phyloP scores from a whole-genome alignment of 2,797 vertebrate species.

The Gambusia yucatana region DNA sequence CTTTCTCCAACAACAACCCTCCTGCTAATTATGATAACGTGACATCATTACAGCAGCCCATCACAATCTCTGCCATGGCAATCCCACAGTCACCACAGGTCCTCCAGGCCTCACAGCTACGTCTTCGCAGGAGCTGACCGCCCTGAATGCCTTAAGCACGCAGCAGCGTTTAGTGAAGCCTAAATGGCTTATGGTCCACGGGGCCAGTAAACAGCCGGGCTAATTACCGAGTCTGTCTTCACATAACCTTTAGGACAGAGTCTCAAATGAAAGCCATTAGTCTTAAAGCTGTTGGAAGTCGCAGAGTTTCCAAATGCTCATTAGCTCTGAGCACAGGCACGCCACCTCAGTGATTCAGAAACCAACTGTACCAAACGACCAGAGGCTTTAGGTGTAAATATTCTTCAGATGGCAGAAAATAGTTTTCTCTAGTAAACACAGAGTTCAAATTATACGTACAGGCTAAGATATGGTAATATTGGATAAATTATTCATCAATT shows the following conservation, averaged over 20 bases:
- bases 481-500: not conserved
- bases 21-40: slow-evolving; percentile 75
- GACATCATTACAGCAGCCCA: slow-evolving; percentile 75
- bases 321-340: not conserved
- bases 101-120: slow-evolving; percentile 39
- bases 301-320: slow-evolving; percentile 3
- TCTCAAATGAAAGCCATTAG: slow-evolving; percentile 40
- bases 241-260: slow-evolving; percentile 35
- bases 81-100: slow-evolving; percentile 70
- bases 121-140: slow-evolving; percentile 35
- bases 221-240: slow-evolving; percentile 46
- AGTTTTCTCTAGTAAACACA: not conserved
- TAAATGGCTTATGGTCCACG: slow-evolving; percentile 63
- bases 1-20: slow-evolving; percentile 40
- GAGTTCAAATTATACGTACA: not conserved
- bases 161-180: slow-evolving; percentile 64
- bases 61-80: slow-evolving; percentile 68
- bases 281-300: slow-evolving; percentile 19
- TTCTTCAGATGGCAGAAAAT: slow-evolving; percentile 4
- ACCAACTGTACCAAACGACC: slow-evolving; percentile 9
- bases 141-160: slow-evolving; percentile 45
- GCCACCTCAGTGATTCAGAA: slow-evolving; percentile 2
- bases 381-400: slow-evolving; percentile 15
- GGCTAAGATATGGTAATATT: not conserved
- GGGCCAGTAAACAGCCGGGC: slow-evolving; percentile 59